A percentile compares a stretch with the other conserved stretches of the same genome.
phyloP scores from a whole-genome alignment of 2,797 vertebrate species.

The Taenioides sp. region DNA sequence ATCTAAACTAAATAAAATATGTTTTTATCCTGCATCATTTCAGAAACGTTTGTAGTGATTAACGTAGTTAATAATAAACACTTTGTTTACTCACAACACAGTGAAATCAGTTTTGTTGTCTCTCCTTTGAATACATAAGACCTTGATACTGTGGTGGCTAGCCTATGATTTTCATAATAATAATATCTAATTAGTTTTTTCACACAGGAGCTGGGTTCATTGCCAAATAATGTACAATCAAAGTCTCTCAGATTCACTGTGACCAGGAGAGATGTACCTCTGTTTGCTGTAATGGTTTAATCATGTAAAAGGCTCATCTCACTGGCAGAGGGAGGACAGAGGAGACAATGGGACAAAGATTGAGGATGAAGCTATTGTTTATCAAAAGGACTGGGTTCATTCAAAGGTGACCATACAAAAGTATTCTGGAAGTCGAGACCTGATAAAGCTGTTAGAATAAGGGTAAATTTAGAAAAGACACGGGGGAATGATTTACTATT shows the following conservation, averaged over 20 bases:
- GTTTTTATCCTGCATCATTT: neutral
- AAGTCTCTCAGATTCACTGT: neutral
- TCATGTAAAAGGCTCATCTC: constrained; percentile 37
- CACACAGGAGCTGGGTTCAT: constrained; percentile 22
- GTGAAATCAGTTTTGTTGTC: neutral
- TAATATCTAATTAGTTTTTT: neutral
- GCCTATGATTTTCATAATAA: neutral
- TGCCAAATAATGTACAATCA: constrained; percentile 50
- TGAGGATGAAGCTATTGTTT: constrained; percentile 29
- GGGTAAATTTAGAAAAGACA: no score
- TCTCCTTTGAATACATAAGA: neutral
- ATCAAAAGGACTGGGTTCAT: neutral
- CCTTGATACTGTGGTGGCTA: neutral
- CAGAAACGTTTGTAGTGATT: neutral
- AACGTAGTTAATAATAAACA: neutral
- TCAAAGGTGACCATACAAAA: neutral
- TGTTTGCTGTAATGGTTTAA: constrained; percentile 47
- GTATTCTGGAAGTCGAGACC: neutral
- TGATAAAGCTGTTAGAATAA: neutral
- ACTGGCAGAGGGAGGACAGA: constrained; percentile 6
- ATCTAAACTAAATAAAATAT: no score
- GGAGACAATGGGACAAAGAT: neutral
- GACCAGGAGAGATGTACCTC: constrained; percentile 1
- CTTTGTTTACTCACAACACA: neutral
- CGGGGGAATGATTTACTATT: no score